Base-by-base conservation (phyloP, 2,888 invertebrate genomes). In the Ferdinandea cuprea region DNA sequence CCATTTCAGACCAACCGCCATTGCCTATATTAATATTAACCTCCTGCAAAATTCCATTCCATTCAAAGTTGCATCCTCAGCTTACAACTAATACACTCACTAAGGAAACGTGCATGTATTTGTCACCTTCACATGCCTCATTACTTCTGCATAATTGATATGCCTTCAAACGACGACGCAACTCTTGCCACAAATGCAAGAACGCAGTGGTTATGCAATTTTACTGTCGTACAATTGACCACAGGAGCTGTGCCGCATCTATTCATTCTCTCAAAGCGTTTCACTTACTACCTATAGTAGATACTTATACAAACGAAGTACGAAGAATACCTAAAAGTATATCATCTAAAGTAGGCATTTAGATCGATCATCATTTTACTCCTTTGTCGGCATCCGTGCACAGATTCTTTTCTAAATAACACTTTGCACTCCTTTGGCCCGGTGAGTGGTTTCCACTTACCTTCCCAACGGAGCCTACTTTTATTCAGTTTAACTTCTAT, bases 301-400 rank as follows among this genome's bases (percentile, higher is more conserved):
- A 3, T 25, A 5, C 2, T 5, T 25, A 2, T 2, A 3, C 32
- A 0, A 21, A 46, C n/a, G 25, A 46, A 59, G n/a, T n/a, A 48
- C 15, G 7, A 37, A 46, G 32, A 50, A 71, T 40, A 59, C 69
- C 48, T 71, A 15, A 8, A 72, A 61, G 59, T 25, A 46, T 37
- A 35, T 40, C 44, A 52, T 63, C 56, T 37, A 56, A 56, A 56
- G 54, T 21, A 65, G 54, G 28, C 54, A 63, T 63, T 63, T 73
- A 74, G 58, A 74, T 74, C 30, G 66, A 74, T 74, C 74, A 74
- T 74, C 74, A 50, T 56, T 40, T 50, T 66, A 66, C 58, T 28
- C 56, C 65, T 74, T 74, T 74, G 74, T 66, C 74, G 74, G 74
- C 58, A 58, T 46, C 28, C 28, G 9, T 44, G 19, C 19, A 17